A percentile compares a stretch with the other conserved stretches of the same genome.
phyloP scores from a whole-genome alignment of 2,797 vertebrate genomes.

The Brachyrhaphis roseni region DNA sequence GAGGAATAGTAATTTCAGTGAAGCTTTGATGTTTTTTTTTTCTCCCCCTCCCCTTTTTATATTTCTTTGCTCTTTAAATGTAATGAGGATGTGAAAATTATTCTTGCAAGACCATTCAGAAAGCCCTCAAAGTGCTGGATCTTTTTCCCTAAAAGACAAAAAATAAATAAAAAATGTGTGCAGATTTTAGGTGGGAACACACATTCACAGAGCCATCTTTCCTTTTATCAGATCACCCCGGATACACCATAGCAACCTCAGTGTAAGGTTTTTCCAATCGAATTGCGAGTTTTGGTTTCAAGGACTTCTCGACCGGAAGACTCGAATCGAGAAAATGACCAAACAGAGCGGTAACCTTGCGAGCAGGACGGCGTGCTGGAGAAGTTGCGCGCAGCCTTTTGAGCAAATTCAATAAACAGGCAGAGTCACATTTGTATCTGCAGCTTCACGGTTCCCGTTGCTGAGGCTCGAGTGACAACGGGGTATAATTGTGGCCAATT shows the following conservation, averaged over 20 bases:
- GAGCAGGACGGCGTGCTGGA: conserved; percentile 54
- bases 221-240: not conserved
- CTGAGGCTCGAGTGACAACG: conserved; percentile 53
- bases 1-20: conserved; percentile 71
- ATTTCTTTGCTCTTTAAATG: conserved; percentile 56
- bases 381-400: conserved; percentile 60
- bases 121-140: conserved; percentile 45
- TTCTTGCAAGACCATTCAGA: conserved; percentile 45
- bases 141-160: conserved; percentile 27
- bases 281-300: conserved; percentile 32
- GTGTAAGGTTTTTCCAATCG: conserved; percentile 5
- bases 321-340: conserved; percentile 51
- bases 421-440: conserved; percentile 60
- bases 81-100: conserved; percentile 65
- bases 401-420: conserved; percentile 60
- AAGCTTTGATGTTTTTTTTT: conserved; percentile 75
- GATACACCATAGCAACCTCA: not conserved
- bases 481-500: conserved; percentile 60
- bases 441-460: conserved; percentile 60
- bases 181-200: not conserved
- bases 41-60: conserved; percentile 19
- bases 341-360: conserved; percentile 34
- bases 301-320: conserved; percentile 30
- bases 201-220: not conserved
- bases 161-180: not conserved